Percentiles rank a stretch among this genome's conserved stretches.
These are phyloP conservation scores for Aldabrachelys gigantea DNA, from an alignment of 2,113 vertebrate species.

Conservation along the genomic window DNA sequence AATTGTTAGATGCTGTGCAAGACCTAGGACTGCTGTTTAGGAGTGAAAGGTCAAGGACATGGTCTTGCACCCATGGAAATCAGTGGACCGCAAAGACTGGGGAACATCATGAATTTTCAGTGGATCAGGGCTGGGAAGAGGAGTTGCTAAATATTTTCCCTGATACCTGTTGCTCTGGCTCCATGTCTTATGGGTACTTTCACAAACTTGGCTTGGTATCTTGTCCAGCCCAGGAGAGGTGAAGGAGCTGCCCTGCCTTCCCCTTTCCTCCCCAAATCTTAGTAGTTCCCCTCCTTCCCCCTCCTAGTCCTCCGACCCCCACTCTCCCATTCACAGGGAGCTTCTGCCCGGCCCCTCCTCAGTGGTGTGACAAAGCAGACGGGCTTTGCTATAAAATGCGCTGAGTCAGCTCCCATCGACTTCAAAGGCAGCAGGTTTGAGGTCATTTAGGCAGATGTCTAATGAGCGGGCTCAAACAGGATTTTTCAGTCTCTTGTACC, in stretches of 20 bases:
- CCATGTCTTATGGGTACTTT: not conserved
- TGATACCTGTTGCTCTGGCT: not conserved
- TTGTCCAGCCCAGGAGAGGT: not conserved
- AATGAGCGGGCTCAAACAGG: not conserved
- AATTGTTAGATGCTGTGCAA: not conserved
- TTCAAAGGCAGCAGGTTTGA: not conserved
- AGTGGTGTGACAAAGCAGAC: not conserved
- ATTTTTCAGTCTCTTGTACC: not conserved
- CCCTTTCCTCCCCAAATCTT: not conserved
- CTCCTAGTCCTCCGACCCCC: not conserved
- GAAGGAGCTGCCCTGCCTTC: not conserved
- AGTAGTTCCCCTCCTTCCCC: not conserved
- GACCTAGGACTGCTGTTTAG: not conserved
- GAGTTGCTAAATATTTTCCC: not conserved
- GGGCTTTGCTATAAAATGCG: not conserved
- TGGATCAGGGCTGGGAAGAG: not conserved
- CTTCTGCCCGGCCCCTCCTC: too few species aligned
- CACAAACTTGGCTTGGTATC: not conserved
- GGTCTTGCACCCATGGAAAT: not conserved
- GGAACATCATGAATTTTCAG: not conserved
- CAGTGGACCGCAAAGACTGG: not conserved
- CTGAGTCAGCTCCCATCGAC: not conserved
- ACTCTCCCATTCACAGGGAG: not conserved
- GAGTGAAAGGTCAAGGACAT: not conserved
- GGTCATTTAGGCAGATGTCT: too few species aligned